Percentiles rank a stretch among this genome's conserved stretches.
These are phyloP conservation scores for Steinernema hermaphroditum DNA, from an alignment of 2,888 invertebrate genomes.

Conservation along the genomic window DNA sequence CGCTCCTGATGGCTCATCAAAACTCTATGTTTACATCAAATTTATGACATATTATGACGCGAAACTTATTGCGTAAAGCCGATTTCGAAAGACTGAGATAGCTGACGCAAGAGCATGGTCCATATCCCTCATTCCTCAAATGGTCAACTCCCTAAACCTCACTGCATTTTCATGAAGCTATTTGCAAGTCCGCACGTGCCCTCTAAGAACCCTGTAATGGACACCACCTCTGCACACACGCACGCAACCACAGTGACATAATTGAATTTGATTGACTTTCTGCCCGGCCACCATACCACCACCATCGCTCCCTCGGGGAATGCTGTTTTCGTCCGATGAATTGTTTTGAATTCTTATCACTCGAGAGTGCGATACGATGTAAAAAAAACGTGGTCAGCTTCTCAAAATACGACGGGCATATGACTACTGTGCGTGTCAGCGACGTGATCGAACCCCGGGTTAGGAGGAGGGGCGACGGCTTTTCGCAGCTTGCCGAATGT, in stretches of 20 bases:
- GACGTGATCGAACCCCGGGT: not conserved
- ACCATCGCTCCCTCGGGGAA: not conserved
- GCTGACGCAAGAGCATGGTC: too few relatives aligned
- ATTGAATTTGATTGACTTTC: not conserved
- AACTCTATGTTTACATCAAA: too few relatives aligned
- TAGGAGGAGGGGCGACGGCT: not conserved
- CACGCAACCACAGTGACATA: not conserved
- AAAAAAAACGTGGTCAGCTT: not conserved
- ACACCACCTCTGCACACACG: slow-evolving; percentile 14
- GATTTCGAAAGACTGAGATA: too few relatives aligned
- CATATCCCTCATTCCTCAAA: too few relatives aligned
- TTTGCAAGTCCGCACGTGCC: too few relatives aligned
- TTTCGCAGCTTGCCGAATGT: slow-evolving; percentile 24
- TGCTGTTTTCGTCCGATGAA: not conserved
- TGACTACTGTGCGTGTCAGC: not conserved
- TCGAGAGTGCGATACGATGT: not conserved
- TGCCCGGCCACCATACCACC: not conserved
- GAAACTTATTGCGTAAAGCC: too few relatives aligned
- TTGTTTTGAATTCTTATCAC: slow-evolving; percentile 28
- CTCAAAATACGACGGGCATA: not conserved
- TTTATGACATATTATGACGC: too few relatives aligned
- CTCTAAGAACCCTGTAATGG: slow-evolving; percentile 23
- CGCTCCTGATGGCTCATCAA: too few relatives aligned
- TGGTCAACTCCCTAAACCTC: too few relatives aligned
- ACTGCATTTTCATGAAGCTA: too few relatives aligned